A percentile compares a stretch with the other conserved stretches of the same genome.
Conservation (phyloP, 1,140 invertebrate species). For the Anoplophora glabripennis region DNA sequence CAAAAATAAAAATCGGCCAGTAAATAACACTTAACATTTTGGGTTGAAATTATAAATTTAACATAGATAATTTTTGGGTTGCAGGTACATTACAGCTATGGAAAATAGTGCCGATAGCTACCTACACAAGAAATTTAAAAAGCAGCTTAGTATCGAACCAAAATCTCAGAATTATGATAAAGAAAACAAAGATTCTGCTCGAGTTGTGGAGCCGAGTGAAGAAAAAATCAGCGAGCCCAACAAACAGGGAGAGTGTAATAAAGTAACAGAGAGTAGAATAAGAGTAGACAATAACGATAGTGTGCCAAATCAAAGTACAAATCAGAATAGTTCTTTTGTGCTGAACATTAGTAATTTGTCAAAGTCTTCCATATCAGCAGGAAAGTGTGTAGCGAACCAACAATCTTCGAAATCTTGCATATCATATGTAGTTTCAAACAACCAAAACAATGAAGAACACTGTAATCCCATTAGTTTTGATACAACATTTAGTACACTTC, state of each 20-base stretch:
- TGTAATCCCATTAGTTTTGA: constrained; percentile 38
- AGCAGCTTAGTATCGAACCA: constrained; percentile 65
- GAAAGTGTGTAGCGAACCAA: constrained; percentile 29
- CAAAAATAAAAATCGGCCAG: too few relatives aligned
- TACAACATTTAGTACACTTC: constrained; percentile 30
- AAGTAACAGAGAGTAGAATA: constrained; percentile 31
- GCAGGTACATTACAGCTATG: constrained; percentile 38
- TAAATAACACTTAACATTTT: too few relatives aligned
- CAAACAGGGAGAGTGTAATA: constrained; percentile 26
- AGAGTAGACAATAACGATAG: constrained; percentile 47
- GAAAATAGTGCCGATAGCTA: constrained; percentile 71
- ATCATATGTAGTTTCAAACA: constrained; percentile 42
- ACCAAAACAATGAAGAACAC: constrained; percentile 23
- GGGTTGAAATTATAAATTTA: background rate
- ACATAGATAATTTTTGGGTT: constrained; percentile 22
- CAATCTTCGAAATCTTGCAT: constrained; percentile 41
- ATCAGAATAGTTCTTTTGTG: constrained; percentile 20
- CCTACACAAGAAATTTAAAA: constrained; percentile 89
- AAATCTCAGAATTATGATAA: constrained; percentile 36
- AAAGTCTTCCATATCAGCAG: constrained; percentile 49
- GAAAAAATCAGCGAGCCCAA: constrained; percentile 34
- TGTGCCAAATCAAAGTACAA: constrained; percentile 43
- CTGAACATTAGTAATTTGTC: constrained; percentile 20
- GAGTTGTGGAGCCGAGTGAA: constrained; percentile 40
- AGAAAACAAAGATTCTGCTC: constrained; percentile 32